A percentile compares a stretch with the other conserved stretches of the same genome.
Evolutionary conservation across 1,140 invertebrate species (phyloP).

Genomic region (Drosophila malerkotliana): DNA sequence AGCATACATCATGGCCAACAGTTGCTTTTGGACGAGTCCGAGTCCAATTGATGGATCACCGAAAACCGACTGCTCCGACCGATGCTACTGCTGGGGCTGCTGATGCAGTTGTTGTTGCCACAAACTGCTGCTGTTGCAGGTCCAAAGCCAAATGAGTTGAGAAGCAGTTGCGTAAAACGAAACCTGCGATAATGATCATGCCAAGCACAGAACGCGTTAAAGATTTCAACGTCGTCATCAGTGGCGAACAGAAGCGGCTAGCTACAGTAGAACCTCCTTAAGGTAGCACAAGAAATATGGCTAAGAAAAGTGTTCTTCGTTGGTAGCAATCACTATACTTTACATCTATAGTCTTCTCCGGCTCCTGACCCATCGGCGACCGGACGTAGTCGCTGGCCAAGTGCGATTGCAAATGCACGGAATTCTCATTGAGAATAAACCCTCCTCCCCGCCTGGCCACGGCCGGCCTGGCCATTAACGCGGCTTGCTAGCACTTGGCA

Average conservation of each 20-base stretch:
- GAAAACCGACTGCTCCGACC: conserved; percentile 53
- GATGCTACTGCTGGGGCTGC: conserved; percentile 20
- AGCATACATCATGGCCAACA: conserved; percentile 71
- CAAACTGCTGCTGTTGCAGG: conserved; percentile 5
- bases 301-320: not conserved
- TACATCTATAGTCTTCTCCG: conserved; percentile 27
- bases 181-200: conserved; percentile 80
- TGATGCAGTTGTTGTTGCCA: not conserved
- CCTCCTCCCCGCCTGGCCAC: conserved; percentile 4
- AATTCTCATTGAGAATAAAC: conserved; percentile 73
- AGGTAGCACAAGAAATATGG: not conserved
- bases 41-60: conserved; percentile 73
- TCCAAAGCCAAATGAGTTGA: conserved; percentile 75
- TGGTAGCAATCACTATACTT: conserved; percentile 7
- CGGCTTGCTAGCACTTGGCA: conserved; percentile 56
- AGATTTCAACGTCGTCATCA: conserved; percentile 79
- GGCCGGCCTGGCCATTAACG: conserved; percentile 71
- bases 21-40: conserved; percentile 60
- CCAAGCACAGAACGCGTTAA: conserved; percentile 80
- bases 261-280: conserved; percentile 20
- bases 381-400: conserved; percentile 74
- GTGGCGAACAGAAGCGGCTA: conserved; percentile 35
- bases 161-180: conserved; percentile 77
- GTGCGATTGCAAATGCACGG: conserved; percentile 82
- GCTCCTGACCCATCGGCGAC: conserved; percentile 63